Percentiles rank a stretch among this genome's conserved stretches.
Evolutionary conservation across 2,797 vertebrate species (phyloP).

Genomic region (Ctenochaetus hawaiiensis): DNA sequence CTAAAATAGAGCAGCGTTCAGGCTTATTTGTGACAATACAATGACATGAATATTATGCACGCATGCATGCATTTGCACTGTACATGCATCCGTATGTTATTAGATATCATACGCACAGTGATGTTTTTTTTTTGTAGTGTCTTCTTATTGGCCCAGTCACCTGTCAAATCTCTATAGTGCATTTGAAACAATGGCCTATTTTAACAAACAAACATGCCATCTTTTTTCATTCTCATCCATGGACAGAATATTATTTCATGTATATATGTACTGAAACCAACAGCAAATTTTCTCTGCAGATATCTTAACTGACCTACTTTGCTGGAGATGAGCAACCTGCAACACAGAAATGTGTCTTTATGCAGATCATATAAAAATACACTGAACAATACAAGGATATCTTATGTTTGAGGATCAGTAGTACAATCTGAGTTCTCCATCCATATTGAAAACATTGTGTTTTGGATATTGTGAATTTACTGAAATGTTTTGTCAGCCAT

Average conservation of each 20-base stretch:
- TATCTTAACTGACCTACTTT: slow-evolving; percentile 58
- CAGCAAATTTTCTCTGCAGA: slow-evolving; percentile 3
- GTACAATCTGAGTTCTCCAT: neutral
- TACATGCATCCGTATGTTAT: slow-evolving; percentile 4
- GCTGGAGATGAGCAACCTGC: slow-evolving; percentile 11
- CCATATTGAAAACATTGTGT: neutral
- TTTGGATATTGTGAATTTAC: neutral
- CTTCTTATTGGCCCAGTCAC: neutral
- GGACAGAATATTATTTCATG: slow-evolving; percentile 1
- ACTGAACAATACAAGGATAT: neutral
- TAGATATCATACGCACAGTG: neutral
- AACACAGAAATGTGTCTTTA: slow-evolving; percentile 20
- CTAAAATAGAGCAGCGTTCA: neutral
- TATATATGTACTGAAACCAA: neutral
- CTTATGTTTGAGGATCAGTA: neutral
- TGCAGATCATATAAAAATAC: neutral
- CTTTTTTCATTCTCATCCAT: slow-evolving; percentile 19
- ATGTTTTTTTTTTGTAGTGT: neutral
- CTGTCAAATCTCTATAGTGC: neutral
- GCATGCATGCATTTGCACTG: slow-evolving; percentile 14
- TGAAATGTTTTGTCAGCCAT: neutral
- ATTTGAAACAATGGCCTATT: slow-evolving; percentile 24
- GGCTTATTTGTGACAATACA: slow-evolving; percentile 47
- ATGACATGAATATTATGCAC: slow-evolving; percentile 9
- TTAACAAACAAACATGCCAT: neutral